These are phyloP conservation scores for Sturmia bella DNA, from an alignment of 2,888 invertebrate species.

Conservation along the genomic window DNA sequence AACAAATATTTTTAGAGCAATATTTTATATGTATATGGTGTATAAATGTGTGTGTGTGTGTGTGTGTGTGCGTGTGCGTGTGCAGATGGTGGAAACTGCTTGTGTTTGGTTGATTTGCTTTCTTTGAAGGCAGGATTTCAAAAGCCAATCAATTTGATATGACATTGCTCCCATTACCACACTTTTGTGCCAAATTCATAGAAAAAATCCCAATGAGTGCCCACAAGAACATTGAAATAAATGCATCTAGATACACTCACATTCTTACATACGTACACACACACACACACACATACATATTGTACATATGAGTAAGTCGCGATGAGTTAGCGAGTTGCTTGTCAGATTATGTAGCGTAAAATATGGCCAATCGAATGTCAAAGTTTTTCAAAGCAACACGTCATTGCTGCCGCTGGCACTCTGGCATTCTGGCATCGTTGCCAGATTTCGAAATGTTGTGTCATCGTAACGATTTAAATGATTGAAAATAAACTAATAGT, in stretches of 20 bases:
- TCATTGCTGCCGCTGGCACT: constrained; percentile 33
- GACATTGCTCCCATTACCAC: constrained; percentile 40
- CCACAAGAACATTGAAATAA: no score
- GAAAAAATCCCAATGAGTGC: no score
- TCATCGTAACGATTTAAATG: no score
- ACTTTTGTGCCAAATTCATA: constrained; percentile 20
- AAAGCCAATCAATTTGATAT: constrained; percentile 45
- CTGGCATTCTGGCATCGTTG: neutral
- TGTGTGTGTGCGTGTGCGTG: neutral
- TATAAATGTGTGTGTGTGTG: neutral
- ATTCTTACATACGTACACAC: neutral
- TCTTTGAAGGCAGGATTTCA: constrained; percentile 42
- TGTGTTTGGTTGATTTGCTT: constrained; percentile 20
- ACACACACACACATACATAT: no score
- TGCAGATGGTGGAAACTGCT: neutral
- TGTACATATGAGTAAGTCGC: constrained; percentile 46
- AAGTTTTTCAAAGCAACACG: constrained; percentile 55
- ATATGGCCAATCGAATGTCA: constrained; percentile 65
- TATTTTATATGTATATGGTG: neutral
- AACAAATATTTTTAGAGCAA: no score
- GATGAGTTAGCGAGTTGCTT: constrained; percentile 38
- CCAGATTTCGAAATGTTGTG: no score
- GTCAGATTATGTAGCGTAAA: constrained; percentile 58
- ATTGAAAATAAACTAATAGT: no score
- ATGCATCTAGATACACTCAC: neutral